Evolutionary conservation across 2,113 vertebrate genomes (phyloP).

Genomic region (Theropithecus gelada): DNA sequence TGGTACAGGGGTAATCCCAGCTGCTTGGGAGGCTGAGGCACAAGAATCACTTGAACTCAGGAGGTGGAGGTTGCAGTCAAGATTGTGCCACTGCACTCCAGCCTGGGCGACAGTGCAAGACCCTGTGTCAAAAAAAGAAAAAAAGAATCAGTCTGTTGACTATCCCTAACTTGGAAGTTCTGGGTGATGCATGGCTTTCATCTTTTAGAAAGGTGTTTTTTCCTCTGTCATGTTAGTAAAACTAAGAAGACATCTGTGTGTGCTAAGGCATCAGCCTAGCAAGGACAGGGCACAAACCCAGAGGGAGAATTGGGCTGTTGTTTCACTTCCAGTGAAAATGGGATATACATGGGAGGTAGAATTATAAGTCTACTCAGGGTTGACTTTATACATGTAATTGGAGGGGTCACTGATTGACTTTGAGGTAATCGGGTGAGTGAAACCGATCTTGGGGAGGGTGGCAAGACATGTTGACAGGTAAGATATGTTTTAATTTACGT

Average conservation of each 20-base stretch:
- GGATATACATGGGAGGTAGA: background rate
- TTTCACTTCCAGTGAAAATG: background rate
- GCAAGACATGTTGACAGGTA: background rate
- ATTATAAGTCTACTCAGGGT: background rate
- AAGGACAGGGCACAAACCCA: background rate
- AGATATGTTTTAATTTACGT: constrained; percentile 12
- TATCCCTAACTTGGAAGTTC: background rate
- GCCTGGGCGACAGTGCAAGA: no score
- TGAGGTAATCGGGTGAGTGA: background rate
- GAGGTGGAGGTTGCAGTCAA: no score
- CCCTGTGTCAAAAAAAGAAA: no score
- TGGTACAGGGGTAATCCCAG: no score
- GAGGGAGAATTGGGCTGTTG: background rate
- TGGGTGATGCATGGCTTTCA: background rate
- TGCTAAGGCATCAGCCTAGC: background rate
- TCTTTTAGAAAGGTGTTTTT: background rate
- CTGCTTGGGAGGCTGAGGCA: no score
- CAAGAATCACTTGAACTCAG: no score
- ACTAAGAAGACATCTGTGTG: background rate
- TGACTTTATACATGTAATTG: background rate
- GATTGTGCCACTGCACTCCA: no score
- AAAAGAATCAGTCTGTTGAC: background rate
- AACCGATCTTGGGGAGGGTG: background rate
- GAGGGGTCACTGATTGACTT: background rate
- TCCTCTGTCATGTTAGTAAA: background rate